These are phyloP conservation scores for Amphiprion clarkii DNA, from an alignment of 2,797 vertebrate genomes.

Conservation along the genomic window DNA sequence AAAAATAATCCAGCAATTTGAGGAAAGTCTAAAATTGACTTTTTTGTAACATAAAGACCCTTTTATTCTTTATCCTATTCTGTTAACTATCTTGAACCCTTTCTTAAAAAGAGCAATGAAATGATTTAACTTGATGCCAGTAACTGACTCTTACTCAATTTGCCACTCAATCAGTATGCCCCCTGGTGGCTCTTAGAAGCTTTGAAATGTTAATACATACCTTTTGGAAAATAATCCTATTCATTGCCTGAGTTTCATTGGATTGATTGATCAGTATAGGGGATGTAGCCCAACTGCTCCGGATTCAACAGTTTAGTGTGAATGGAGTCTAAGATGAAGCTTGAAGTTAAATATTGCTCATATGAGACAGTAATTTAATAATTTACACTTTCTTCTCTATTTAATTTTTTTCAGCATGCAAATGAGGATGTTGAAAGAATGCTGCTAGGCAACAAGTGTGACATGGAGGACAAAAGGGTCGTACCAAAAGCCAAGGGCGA, in stretches of 20 bases:
- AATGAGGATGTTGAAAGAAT: constrained; percentile 99
- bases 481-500: constrained; percentile 98
- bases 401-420: constrained; percentile 88
- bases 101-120: not conserved
- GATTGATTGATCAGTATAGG: not conserved
- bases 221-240: too few relatives aligned
- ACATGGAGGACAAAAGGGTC: constrained; percentile 99
- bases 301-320: too few relatives aligned
- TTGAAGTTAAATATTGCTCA: not conserved
- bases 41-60: not conserved
- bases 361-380: not conserved
- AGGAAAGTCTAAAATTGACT: not conserved
- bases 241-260: not conserved
- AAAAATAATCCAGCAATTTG: not conserved
- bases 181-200: not conserved
- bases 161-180: not conserved
- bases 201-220: not conserved
- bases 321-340: not conserved
- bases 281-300: too few relatives aligned
- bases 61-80: not conserved
- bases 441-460: constrained; percentile 99
- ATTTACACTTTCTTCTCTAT: not conserved
- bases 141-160: too few relatives aligned
- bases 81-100: too few relatives aligned
- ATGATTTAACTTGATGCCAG: too few relatives aligned